A percentile compares a stretch with the other conserved stretches of the same genome.
Evolutionary conservation across 2,888 invertebrate genomes (phyloP).

Genomic region (Tetramorium bicarinatum): DNA sequence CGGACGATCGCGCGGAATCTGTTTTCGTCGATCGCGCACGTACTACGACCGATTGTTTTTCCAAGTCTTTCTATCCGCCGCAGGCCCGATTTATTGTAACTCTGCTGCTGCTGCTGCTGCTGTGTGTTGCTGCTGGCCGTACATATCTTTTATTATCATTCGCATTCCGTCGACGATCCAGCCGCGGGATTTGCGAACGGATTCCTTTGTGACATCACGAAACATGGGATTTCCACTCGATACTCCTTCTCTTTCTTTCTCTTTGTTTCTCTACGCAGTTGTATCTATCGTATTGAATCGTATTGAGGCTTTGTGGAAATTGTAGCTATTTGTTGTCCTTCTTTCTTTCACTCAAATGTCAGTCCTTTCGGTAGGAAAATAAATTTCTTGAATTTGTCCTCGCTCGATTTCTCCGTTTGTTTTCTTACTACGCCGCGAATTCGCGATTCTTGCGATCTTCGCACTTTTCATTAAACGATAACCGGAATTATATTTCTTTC

Average conservation of each 20-base stretch:
- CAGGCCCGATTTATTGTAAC: slow-evolving; percentile 44
- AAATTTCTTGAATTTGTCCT: slow-evolving; percentile 15
- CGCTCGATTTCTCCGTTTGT: not conserved
- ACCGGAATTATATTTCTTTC: not conserved
- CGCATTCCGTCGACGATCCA: slow-evolving; percentile 47
- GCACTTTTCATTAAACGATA: not conserved
- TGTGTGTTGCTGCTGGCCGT: not conserved
- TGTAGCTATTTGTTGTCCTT: not conserved
- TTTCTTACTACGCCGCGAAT: not conserved
- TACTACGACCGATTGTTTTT: slow-evolving; percentile 49
- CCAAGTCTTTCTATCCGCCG: slow-evolving; percentile 22
- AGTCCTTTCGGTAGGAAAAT: slow-evolving; percentile 11
- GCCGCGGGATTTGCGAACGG: slow-evolving; percentile 20
- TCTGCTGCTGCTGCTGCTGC: not conserved
- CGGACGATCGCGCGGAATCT: slow-evolving; percentile 37
- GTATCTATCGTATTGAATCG: slow-evolving; percentile 32
- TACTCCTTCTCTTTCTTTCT: not conserved
- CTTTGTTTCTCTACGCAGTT: not conserved
- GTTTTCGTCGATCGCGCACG: slow-evolving; percentile 42
- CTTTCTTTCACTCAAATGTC: not conserved
- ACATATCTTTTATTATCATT: slow-evolving; percentile 46
- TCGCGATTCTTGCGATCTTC: not conserved
- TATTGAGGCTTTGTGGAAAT: slow-evolving; percentile 21
- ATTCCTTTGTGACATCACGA: slow-evolving; percentile 40
- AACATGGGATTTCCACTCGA: slow-evolving; percentile 32